These are phyloP conservation scores for Brachyrhaphis roseni DNA, from an alignment of 2,797 vertebrate genomes.

Conservation along the genomic window DNA sequence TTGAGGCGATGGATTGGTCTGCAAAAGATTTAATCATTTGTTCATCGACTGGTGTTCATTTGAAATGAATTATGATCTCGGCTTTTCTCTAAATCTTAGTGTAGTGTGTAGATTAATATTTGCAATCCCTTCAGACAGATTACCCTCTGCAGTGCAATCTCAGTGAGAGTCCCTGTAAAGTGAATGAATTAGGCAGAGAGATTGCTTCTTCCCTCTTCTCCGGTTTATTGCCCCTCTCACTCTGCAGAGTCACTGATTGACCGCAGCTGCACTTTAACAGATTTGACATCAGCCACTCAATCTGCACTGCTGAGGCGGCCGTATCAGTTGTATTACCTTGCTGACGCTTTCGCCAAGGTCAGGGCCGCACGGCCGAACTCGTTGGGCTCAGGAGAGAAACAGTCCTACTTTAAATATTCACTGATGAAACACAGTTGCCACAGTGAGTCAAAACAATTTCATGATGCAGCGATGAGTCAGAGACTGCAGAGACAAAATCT, in stretches of 20 bases:
- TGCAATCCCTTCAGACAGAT: slow-evolving; percentile 34
- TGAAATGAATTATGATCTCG: background rate
- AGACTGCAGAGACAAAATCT: slow-evolving; percentile 27
- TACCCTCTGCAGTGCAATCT: slow-evolving; percentile 59
- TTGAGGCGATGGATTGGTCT: slow-evolving; percentile 3
- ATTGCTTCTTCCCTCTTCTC: slow-evolving; percentile 26
- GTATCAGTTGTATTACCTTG: slow-evolving; percentile 12
- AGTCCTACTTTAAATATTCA: slow-evolving; percentile 33
- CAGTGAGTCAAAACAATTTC: slow-evolving; percentile 33
- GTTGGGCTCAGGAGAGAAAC: slow-evolving; percentile 28
- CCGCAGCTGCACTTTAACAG: slow-evolving; percentile 39
- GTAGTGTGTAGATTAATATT: slow-evolving; percentile 34
- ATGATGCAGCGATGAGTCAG: slow-evolving; percentile 55
- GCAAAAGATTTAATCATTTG: slow-evolving; percentile 28
- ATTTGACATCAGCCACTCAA: slow-evolving; percentile 36
- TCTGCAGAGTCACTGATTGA: slow-evolving; percentile 41
- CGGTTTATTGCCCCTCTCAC: slow-evolving; percentile 48
- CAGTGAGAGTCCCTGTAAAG: slow-evolving; percentile 51
- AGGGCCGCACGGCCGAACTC: slow-evolving; percentile 5
- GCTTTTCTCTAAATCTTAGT: background rate
- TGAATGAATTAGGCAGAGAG: slow-evolving; percentile 62
- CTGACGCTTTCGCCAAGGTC: slow-evolving; percentile 39
- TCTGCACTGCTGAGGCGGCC: slow-evolving; percentile 12
- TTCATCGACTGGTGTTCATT: slow-evolving; percentile 1
- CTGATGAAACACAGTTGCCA: slow-evolving; percentile 29